Conservation (phyloP, 2,888 invertebrate genomes). For the Nemoura dubitans region DNA sequence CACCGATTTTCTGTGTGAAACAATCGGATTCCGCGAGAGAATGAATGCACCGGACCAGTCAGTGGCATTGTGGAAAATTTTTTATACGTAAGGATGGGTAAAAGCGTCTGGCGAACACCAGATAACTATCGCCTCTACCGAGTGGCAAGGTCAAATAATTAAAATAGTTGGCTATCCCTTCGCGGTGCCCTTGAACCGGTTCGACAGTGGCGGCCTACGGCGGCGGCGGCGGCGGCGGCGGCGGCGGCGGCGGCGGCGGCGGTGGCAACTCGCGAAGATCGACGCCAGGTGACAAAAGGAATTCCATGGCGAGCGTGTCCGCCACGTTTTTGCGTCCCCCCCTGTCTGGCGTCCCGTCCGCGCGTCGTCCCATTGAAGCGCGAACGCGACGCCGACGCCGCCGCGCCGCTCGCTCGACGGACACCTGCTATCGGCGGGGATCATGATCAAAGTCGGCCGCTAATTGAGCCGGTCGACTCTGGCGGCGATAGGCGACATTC, state of each 20-base stretch:
- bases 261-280: not conserved
- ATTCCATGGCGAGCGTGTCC: not conserved
- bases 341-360: not conserved
- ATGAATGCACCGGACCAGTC: not conserved
- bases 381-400: not conserved
- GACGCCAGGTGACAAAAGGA: slow-evolving; percentile 26
- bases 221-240: too few species aligned
- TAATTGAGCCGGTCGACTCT: not conserved
- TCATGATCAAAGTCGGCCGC: not conserved
- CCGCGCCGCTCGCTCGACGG: not conserved
- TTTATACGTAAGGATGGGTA: not conserved
- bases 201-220: not conserved
- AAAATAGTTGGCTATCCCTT: slow-evolving; percentile 51
- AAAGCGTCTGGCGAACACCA: slow-evolving; percentile 10
- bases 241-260: not conserved
- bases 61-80: not conserved
- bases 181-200: slow-evolving; percentile 52
- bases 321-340: not conserved
- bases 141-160: slow-evolving; percentile 51
- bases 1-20: not conserved
- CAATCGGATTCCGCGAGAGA: not conserved
- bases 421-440: not conserved
- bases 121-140: slow-evolving; percentile 14
- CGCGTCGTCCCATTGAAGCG: not conserved
- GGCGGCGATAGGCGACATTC: not conserved